A percentile compares a stretch with the other conserved stretches of the same genome.
These are phyloP conservation scores for Cnemophilus loriae DNA, from an alignment of 2,113 vertebrate species.

Conservation along the genomic window DNA sequence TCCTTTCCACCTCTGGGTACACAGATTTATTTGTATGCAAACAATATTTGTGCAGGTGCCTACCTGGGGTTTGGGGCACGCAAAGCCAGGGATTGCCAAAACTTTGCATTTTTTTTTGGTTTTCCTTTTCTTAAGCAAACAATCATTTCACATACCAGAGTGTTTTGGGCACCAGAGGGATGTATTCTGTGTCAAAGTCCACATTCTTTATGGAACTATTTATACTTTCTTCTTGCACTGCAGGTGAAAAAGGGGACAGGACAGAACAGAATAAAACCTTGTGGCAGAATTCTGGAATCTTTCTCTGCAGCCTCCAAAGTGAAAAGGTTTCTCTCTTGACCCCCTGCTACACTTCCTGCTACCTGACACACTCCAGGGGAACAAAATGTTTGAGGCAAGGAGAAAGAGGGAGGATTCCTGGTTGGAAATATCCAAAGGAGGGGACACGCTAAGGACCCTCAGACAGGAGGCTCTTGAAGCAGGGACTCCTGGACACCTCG, in stretches of 20 bases:
- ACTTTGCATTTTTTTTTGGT: neutral
- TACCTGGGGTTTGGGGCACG: neutral
- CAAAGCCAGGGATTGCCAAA: neutral
- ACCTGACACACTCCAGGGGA: neutral
- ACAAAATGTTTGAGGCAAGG: neutral
- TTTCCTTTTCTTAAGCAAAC: neutral
- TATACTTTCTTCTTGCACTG: neutral
- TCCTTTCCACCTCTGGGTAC: neutral
- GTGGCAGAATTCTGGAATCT: neutral
- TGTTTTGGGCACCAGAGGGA: neutral
- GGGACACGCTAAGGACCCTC: neutral
- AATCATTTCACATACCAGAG: neutral
- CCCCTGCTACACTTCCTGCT: neutral
- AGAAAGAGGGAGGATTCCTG: neutral
- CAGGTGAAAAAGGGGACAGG: neutral
- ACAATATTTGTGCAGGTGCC: conserved; percentile 1
- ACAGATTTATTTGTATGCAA: conserved; percentile 15
- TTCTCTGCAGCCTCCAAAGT: neutral
- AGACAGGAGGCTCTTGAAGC: neutral
- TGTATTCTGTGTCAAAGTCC: neutral
- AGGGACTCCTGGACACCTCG: neutral
- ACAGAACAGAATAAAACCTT: neutral
- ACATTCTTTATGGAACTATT: neutral
- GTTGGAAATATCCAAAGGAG: neutral
- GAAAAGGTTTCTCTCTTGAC: neutral